phyloP scores from a whole-genome alignment of 2,797 vertebrate genomes.

The Apodemus agrarius region DNA sequence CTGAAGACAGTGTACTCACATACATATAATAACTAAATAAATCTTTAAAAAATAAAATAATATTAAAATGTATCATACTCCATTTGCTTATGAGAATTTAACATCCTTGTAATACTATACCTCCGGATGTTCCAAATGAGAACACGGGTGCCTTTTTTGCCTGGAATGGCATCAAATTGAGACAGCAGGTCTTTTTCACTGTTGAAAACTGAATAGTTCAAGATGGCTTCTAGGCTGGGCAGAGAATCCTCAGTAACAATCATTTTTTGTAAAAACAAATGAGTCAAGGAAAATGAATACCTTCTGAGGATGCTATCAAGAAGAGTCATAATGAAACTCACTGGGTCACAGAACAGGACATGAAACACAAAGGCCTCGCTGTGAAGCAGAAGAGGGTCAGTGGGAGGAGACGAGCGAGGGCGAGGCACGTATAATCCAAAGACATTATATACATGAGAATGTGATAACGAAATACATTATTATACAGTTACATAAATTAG shows the following conservation, averaged over 20 bases:
- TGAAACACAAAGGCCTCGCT: background rate
- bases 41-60: background rate
- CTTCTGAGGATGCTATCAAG: slow-evolving; percentile 51
- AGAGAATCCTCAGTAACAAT: slow-evolving; percentile 91
- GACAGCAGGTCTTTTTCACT: slow-evolving; percentile 87
- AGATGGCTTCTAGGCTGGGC: slow-evolving; percentile 90
- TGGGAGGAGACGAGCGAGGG: background rate
- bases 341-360: background rate
- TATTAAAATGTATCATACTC: slow-evolving; percentile 22
- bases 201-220: slow-evolving; percentile 90
- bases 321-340: background rate
- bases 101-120: slow-evolving; percentile 79
- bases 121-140: slow-evolving; percentile 93
- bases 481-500: background rate
- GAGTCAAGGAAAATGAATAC: slow-evolving; percentile 84
- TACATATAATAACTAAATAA: no score
- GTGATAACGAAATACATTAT: background rate
- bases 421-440: background rate
- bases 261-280: slow-evolving; percentile 87
- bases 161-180: slow-evolving; percentile 89
- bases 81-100: slow-evolving; percentile 48
- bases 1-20: no score
- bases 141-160: slow-evolving; percentile 92
- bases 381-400: background rate
- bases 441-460: background rate